phyloP scores from a whole-genome alignment of 2,797 vertebrate species.

The Brachyrhaphis roseni region DNA sequence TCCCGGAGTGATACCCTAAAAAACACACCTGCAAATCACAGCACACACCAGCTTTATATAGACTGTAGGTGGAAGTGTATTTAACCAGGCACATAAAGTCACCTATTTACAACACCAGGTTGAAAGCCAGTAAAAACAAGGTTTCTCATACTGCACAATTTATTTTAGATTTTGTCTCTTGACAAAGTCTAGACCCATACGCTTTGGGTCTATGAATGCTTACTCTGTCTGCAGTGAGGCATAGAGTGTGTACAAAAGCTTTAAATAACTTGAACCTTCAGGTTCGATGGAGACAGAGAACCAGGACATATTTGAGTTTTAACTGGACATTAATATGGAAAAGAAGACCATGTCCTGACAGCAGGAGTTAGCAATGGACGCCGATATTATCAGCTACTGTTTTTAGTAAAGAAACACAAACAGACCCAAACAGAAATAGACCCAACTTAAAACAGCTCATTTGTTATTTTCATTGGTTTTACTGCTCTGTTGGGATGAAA shows the following conservation, averaged over 20 bases:
- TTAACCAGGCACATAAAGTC: slow-evolving; percentile 20
- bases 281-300: slow-evolving; percentile 42
- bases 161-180: slow-evolving; percentile 30
- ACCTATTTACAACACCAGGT: not conserved
- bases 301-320: slow-evolving; percentile 32
- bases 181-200: not conserved
- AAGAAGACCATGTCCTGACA: slow-evolving; percentile 41
- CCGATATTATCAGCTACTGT: not conserved
- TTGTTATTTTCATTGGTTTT: not conserved
- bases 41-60: slow-evolving; percentile 31
- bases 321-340: slow-evolving; percentile 62
- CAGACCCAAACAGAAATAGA: not conserved
- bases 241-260: slow-evolving; percentile 72
- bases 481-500: not conserved
- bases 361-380: slow-evolving; percentile 8
- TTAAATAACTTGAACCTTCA: slow-evolving; percentile 51
- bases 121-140: slow-evolving; percentile 33
- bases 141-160: slow-evolving; percentile 11
- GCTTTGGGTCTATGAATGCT: slow-evolving; percentile 55
- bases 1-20: slow-evolving; percentile 37
- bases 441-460: not conserved
- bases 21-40: slow-evolving; percentile 26
- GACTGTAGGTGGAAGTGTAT: slow-evolving; percentile 24
- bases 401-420: not conserved
- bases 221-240: slow-evolving; percentile 73